Percentiles rank a stretch among this genome's conserved stretches.
phyloP scores from a whole-genome alignment of 2,888 invertebrate species.

The Platypus cylindrus region DNA sequence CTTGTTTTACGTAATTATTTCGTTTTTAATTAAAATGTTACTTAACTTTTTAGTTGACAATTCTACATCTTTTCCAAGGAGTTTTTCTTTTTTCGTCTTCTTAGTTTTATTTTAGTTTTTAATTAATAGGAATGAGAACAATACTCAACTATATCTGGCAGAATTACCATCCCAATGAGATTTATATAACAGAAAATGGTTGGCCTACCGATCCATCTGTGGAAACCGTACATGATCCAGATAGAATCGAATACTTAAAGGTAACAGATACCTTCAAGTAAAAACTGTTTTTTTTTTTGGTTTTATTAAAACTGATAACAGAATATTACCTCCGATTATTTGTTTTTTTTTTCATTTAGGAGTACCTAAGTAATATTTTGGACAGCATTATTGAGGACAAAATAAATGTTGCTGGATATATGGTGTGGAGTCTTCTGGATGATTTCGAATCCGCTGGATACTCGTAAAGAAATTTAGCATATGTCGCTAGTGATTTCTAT shows the following conservation, averaged over 20 bases:
- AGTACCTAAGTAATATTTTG: constrained; percentile 35
- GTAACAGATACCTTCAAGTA: constrained; percentile 17
- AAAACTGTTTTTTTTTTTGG: background rate
- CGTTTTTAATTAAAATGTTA: too few relatives aligned
- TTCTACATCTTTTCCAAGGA: too few relatives aligned
- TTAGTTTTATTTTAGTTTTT: background rate
- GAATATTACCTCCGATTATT: background rate
- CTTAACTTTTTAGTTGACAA: too few relatives aligned
- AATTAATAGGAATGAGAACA: constrained; percentile 32
- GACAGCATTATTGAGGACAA: constrained; percentile 29
- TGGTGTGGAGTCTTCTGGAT: constrained; percentile 26
- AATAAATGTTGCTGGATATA: constrained; percentile 32
- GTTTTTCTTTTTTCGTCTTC: too few relatives aligned
- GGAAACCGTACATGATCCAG: constrained; percentile 8
- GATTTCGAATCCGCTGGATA: constrained; percentile 37
- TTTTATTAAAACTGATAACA: background rate
- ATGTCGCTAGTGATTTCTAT: background rate
- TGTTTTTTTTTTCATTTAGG: constrained; percentile 7
- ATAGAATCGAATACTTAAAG: constrained; percentile 18
- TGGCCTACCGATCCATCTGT: constrained; percentile 28
- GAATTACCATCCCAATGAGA: constrained; percentile 36
- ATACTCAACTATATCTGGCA: constrained; percentile 37
- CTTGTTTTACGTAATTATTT: too few relatives aligned
- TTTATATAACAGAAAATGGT: constrained; percentile 48
- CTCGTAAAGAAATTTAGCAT: background rate